Evolutionary conservation across 2,888 invertebrate species (phyloP).

Genomic region (Apomyelois bistriatella): DNA sequence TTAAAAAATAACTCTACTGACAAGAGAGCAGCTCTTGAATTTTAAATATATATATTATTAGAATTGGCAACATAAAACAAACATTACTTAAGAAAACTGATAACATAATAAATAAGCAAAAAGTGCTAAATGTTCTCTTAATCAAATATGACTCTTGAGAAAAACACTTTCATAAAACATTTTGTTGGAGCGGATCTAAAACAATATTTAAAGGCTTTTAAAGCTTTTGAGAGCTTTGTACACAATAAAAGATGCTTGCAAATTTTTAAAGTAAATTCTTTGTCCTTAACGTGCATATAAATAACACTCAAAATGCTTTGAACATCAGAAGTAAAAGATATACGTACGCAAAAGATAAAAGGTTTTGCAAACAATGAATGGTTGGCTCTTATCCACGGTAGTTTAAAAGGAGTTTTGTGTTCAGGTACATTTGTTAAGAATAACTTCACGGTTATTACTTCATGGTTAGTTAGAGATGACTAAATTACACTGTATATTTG

Average conservation of each 20-base stretch:
- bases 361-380: constrained; percentile 9
- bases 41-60: no score
- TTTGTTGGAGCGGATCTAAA: constrained; percentile 22
- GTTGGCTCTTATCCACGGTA: constrained; percentile 22
- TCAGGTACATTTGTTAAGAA: constrained; percentile 11
- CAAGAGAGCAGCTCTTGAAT: no score
- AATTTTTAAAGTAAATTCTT: background rate
- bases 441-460: constrained; percentile 12
- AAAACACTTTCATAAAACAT: constrained; percentile 4
- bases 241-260: background rate
- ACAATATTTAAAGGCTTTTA: constrained; percentile 30
- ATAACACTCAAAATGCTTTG: constrained; percentile 1
- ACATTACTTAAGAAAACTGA: no score
- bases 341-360: background rate
- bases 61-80: no score
- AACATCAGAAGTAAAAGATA: background rate
- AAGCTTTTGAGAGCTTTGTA: constrained; percentile 24
- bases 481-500: constrained; percentile 15
- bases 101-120: no score
- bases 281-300: background rate
- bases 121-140: background rate
- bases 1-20: no score
- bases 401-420: constrained; percentile 24
- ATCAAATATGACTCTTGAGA: background rate
- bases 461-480: constrained; percentile 18